Evolutionary conservation across 2,113 vertebrate species (phyloP).

Genomic region (Nycticorax nycticorax): DNA sequence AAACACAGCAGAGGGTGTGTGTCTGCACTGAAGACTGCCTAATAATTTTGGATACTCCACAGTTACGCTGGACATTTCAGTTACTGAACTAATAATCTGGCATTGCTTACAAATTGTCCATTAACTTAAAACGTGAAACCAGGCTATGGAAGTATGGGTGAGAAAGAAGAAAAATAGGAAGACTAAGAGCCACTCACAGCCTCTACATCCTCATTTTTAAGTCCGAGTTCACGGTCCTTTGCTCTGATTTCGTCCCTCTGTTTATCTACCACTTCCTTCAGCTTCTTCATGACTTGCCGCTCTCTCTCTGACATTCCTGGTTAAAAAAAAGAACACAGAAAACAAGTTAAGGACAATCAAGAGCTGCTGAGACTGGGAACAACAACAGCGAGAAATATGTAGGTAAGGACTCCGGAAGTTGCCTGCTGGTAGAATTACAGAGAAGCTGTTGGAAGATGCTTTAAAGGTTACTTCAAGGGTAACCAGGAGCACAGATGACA

Average conservation of each 20-base stretch:
- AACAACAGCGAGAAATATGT: not conserved
- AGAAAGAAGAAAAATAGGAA: not conserved
- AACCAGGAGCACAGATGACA: not conserved
- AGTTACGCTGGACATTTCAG: not conserved
- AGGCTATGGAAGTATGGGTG: not conserved
- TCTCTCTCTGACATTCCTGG: conserved; percentile 89
- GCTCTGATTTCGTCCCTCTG: conserved; percentile 91
- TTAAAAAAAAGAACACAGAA: not conserved
- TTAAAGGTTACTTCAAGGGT: not conserved
- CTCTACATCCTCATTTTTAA: conserved; percentile 88
- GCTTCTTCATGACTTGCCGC: conserved; percentile 85
- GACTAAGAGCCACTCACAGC: conserved; percentile 78
- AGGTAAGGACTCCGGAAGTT: not conserved
- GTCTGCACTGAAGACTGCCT: not conserved
- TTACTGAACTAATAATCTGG: not conserved
- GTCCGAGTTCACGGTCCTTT: conserved; percentile 85
- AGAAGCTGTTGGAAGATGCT: not conserved
- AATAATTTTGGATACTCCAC: not conserved
- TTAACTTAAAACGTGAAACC: not conserved
- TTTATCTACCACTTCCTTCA: conserved; percentile 88
- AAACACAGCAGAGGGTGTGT: not conserved
- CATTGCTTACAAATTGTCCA: not conserved
- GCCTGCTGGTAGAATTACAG: not conserved
- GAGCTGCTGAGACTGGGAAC: not conserved
- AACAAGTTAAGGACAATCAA: not conserved